phyloP scores from a whole-genome alignment of 2,888 invertebrate genomes.

The Plagodis pulveraria region DNA sequence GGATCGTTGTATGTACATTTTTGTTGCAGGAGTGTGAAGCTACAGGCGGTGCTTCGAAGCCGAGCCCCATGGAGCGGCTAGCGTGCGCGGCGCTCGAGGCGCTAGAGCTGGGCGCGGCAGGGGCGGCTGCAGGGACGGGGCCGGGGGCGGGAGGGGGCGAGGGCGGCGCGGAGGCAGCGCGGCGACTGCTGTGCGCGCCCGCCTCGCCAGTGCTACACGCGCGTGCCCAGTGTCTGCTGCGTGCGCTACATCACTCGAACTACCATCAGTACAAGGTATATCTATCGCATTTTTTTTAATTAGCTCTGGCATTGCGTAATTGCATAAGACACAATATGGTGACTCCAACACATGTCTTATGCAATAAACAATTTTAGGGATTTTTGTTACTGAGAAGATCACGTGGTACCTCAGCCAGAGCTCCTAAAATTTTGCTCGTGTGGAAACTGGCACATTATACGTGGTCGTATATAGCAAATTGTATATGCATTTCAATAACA shows the following conservation, averaged over 20 bases:
- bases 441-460: too few relatives aligned
- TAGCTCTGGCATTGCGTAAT: too few relatives aligned
- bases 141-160: slow-evolving; percentile 52
- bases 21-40: slow-evolving; percentile 62
- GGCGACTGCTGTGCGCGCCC: slow-evolving; percentile 74
- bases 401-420: too few relatives aligned
- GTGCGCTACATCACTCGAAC: slow-evolving; percentile 89
- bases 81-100: slow-evolving; percentile 78
- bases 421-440: too few relatives aligned
- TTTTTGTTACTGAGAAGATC: too few relatives aligned
- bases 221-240: slow-evolving; percentile 91
- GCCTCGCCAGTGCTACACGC: slow-evolving; percentile 72
- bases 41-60: slow-evolving; percentile 63
- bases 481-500: too few relatives aligned
- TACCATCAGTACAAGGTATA: slow-evolving; percentile 94
- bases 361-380: too few relatives aligned
- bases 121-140: slow-evolving; percentile 37
- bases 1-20: too few relatives aligned
- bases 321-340: too few relatives aligned
- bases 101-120: slow-evolving; percentile 70
- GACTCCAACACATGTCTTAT: too few relatives aligned
- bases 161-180: slow-evolving; percentile 65
- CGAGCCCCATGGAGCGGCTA: slow-evolving; percentile 73
- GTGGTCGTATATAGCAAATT: too few relatives aligned
- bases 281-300: neutral